Base-by-base conservation (phyloP, 64 coral and sea anemone genomes). In the Stichodactyla mertensii region DNA sequence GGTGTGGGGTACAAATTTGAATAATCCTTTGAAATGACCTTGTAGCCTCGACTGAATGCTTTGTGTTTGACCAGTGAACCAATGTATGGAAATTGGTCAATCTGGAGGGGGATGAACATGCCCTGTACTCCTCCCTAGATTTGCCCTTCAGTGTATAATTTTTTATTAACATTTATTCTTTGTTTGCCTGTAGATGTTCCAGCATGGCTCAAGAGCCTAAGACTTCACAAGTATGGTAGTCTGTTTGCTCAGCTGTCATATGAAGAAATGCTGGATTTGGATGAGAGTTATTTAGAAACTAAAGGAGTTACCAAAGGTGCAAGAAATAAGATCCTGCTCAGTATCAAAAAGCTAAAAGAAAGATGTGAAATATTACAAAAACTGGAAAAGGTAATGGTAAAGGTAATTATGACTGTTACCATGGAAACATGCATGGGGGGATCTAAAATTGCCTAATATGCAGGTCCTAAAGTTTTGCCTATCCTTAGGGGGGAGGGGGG, bases 281-380 rank as follows among this genome's bases (percentile, higher is more conserved):
- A 71, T 60, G 93, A 95, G 6, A 85, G 88, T 51, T 85, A 92
- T 55, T 62, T 99, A 15, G 93, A 99, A 69, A 67, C 52, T 9
- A 99, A 99, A 90, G 90, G 86, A 78, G 93, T 99, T 12, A 99
- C 97, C 9, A 99, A 92, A 79, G 97, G 97, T 23, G 97, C 97
- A 18, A 92, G 91, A 86, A 99, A 92, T 55, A 99, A 99, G 54
- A 99, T 99, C 69, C 69, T 99, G 52, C 45, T 99, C 28, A 99
- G 91, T 61, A 91, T 95, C 69, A 88, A 88, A 45, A 99, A 99
- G 45, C 52, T 99, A 52, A 82, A 84, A 36, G 97, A 99, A 70
- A 90, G 97, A 82, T 52, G 82, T 57, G 93, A 91, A 31, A 62
- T 61, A 24, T 66, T 99, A 10, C 79, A 86, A 19, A 82, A 84